Evolutionary conservation across 2,888 invertebrate genomes (phyloP).

Genomic region (Cremastinae sp.): DNA sequence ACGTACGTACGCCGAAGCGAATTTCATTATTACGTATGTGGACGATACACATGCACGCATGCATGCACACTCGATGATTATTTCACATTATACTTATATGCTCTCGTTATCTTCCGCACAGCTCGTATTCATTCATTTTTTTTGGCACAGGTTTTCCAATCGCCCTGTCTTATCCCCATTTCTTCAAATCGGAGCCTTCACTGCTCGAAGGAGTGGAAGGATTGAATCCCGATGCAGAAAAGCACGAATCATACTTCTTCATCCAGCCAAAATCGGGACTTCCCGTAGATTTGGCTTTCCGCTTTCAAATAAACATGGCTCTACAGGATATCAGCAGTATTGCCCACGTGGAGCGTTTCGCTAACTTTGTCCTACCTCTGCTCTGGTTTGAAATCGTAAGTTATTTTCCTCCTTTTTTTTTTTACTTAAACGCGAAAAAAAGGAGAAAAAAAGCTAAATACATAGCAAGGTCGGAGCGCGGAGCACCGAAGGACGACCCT

Average conservation of each 20-base stretch:
- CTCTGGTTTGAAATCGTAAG: slow-evolving; percentile 96
- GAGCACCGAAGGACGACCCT: too few species aligned
- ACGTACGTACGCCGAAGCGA: slow-evolving; percentile 34
- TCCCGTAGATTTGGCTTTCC: slow-evolving; percentile 88
- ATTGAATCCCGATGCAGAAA: slow-evolving; percentile 83
- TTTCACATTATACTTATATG: neutral
- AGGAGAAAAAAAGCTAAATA: too few species aligned
- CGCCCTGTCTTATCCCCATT: slow-evolving; percentile 93
- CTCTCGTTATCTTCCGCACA: neutral
- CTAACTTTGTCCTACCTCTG: slow-evolving; percentile 88
- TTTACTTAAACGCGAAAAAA: too few species aligned
- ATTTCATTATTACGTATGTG: slow-evolving; percentile 19
- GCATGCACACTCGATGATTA: neutral
- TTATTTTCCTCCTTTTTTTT: too few species aligned
- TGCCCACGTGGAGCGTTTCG: slow-evolving; percentile 85
- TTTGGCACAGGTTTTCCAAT: slow-evolving; percentile 87
- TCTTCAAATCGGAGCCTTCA: slow-evolving; percentile 86
- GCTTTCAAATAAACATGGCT: slow-evolving; percentile 94
- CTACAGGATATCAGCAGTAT: slow-evolving; percentile 86
- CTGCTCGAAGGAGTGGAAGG: slow-evolving; percentile 86
- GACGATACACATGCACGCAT: too few species aligned
- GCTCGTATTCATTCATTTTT: neutral
- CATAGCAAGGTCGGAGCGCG: too few species aligned
- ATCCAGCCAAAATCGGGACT: slow-evolving; percentile 91
- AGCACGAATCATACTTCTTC: slow-evolving; percentile 87